Conservation (phyloP, 2,113 vertebrate species). For the Thunnus thynnus region DNA sequence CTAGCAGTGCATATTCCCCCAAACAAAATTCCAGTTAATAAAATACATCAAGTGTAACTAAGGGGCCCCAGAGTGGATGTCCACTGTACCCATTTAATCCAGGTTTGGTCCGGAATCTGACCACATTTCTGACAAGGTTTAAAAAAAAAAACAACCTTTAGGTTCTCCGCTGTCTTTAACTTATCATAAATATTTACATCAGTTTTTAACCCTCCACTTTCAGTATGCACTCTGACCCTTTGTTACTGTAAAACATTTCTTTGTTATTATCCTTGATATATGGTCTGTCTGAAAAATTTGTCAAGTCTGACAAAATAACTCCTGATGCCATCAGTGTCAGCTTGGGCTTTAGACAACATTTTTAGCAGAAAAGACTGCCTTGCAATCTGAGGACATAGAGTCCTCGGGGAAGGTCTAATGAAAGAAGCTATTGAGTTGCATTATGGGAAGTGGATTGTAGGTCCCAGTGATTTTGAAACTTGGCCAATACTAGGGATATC, state of each 20-base stretch:
- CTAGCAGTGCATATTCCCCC: not conserved
- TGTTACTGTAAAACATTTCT: too few relatives aligned
- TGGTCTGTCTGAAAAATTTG: not conserved
- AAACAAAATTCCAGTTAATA: slow-evolving; percentile 41
- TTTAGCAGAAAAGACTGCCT: not conserved
- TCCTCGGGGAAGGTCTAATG: not conserved
- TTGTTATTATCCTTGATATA: not conserved
- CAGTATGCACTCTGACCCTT: not conserved
- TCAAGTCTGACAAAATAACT: not conserved
- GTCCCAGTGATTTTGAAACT: not conserved
- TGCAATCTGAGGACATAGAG: not conserved
- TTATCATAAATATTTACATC: not conserved
- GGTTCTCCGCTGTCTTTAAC: not conserved
- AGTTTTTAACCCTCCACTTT: not conserved
- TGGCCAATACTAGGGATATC: not conserved
- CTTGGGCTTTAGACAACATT: not conserved
- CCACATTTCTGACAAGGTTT: not conserved
- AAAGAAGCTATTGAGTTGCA: not conserved
- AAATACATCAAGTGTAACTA: slow-evolving; percentile 19
- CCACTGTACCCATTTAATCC: slow-evolving; percentile 15
- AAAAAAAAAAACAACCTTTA: not conserved
- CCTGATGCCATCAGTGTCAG: not conserved
- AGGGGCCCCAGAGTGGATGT: slow-evolving; percentile 6
- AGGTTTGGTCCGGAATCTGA: slow-evolving; percentile 5
- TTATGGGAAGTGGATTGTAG: not conserved